Evolutionary conservation across 2,888 invertebrate genomes (phyloP).

Genomic region (Venustoraphidia nigricollis): DNA sequence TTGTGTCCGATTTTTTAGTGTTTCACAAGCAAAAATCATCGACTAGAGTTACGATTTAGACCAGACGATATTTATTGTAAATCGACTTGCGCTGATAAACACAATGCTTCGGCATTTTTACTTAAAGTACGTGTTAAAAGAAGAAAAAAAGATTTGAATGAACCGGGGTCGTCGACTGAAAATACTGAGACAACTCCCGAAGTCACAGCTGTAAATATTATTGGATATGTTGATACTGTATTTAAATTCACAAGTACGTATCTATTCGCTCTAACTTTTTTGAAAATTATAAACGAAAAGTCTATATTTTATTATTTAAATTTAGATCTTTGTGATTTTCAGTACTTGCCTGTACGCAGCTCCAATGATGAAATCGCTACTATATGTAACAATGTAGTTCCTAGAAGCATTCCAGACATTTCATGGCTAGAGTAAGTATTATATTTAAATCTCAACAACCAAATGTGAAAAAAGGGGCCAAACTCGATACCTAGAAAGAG

Average conservation of each 20-base stretch:
- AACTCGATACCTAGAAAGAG: too few relatives aligned
- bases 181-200: constrained; percentile 22
- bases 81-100: constrained; percentile 54
- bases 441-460: neutral
- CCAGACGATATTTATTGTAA: constrained; percentile 71
- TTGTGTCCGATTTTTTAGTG: constrained; percentile 23
- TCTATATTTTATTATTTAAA: constrained; percentile 6
- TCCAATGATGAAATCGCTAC: constrained; percentile 33
- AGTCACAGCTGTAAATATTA: constrained; percentile 32
- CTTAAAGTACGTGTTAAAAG: constrained; percentile 49
- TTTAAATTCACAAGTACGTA: constrained; percentile 50
- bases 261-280: constrained; percentile 2
- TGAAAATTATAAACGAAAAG: constrained; percentile 1
- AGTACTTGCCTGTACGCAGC: constrained; percentile 64
- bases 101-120: constrained; percentile 50
- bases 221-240: constrained; percentile 43
- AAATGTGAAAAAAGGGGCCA: too few relatives aligned
- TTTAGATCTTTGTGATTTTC: constrained; percentile 78
- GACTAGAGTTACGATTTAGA: constrained; percentile 61
- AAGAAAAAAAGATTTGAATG: constrained; percentile 6
- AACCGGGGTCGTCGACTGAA: constrained; percentile 20
- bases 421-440: constrained; percentile 39
- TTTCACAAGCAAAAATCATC: constrained; percentile 36
- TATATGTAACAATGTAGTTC: constrained; percentile 47
- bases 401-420: constrained; percentile 30